Evolutionary conservation across 1,140 invertebrate genomes (phyloP).

Genomic region (Rhagoletis zephyria): DNA sequence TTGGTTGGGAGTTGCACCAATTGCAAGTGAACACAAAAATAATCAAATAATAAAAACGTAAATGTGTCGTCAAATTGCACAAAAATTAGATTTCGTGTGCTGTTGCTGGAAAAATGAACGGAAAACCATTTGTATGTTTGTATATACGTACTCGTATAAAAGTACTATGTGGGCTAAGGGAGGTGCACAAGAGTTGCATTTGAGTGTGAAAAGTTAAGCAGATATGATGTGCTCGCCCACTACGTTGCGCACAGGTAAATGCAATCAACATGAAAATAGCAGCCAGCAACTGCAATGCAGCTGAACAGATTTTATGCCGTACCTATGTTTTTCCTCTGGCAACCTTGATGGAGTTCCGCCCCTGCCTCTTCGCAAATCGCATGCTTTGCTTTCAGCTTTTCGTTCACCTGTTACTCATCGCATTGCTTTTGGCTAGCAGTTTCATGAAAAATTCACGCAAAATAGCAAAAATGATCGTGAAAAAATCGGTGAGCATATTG

Average conservation of each 20-base stretch:
- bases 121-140: not conserved
- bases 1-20: not conserved
- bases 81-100: constrained; percentile 68
- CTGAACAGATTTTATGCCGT: not conserved
- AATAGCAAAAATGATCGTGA: not conserved
- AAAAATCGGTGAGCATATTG: constrained; percentile 27
- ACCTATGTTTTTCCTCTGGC: not conserved
- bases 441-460: constrained; percentile 25
- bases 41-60: constrained; percentile 73
- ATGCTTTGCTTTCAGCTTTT: not conserved
- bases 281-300: constrained; percentile 21
- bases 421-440: not conserved
- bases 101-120: constrained; percentile 10
- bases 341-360: not conserved
- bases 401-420: constrained; percentile 24
- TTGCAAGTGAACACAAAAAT: constrained; percentile 58
- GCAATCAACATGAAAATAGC: constrained; percentile 30
- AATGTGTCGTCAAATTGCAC: constrained; percentile 72
- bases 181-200: not conserved
- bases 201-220: not conserved
- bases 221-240: not conserved
- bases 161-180: not conserved
- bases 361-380: not conserved
- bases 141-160: not conserved
- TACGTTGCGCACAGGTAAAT: constrained; percentile 12